These are phyloP conservation scores for Pterois miles DNA, from an alignment of 2,797 vertebrate genomes.

Conservation along the genomic window DNA sequence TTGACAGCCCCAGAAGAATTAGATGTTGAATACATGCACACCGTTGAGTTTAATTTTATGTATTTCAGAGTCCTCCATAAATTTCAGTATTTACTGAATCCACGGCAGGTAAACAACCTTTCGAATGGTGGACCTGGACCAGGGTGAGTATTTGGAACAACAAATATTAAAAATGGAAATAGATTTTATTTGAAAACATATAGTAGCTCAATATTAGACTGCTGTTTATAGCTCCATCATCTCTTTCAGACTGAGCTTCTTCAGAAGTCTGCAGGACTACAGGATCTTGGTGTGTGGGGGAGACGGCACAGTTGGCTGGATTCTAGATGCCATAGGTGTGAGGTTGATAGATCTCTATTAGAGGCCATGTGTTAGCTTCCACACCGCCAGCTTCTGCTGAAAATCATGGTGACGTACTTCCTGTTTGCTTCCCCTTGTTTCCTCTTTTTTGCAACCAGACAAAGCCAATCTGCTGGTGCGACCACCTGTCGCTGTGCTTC, in stretches of 20 bases:
- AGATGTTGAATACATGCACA: not conserved
- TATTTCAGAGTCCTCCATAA: conserved; percentile 90
- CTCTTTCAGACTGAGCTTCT: conserved; percentile 89
- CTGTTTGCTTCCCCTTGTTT: not conserved
- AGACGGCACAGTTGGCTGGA: conserved; percentile 96
- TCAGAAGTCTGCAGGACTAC: conserved; percentile 86
- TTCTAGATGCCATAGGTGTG: conserved; percentile 93
- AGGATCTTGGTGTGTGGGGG: conserved; percentile 94
- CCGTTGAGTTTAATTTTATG: conserved; percentile 26
- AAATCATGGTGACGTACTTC: not conserved
- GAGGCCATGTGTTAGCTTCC: not conserved
- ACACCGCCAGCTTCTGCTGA: not conserved
- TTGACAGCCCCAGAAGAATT: not conserved
- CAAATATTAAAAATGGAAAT: not conserved
- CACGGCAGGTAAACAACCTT: conserved; percentile 93
- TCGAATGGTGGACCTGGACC: conserved; percentile 87
- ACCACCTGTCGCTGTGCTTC: conserved; percentile 92
- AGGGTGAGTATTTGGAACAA: conserved; percentile 82
- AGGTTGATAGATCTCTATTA: not conserved
- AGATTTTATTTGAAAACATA: not conserved
- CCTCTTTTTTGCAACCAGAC: conserved; percentile 75
- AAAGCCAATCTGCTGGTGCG: conserved; percentile 85
- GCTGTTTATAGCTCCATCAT: not conserved
- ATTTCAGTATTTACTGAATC: conserved; percentile 94
- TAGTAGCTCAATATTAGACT: not conserved